Base-by-base conservation (phyloP, 2,888 invertebrate species). In the Tiliacea aurago region DNA sequence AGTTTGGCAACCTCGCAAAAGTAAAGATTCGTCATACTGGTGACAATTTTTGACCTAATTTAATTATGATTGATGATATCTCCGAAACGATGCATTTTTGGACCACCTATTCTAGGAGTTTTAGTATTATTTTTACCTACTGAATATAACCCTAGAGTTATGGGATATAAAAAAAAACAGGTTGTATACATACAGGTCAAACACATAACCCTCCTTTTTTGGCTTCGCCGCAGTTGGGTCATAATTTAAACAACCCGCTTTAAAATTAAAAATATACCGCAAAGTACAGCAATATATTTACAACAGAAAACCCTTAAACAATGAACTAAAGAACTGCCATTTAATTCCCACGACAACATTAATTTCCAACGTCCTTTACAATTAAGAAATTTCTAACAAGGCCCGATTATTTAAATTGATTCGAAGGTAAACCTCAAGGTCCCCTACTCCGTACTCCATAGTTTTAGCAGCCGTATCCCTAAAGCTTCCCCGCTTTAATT, bases 401-500 rank as follows among this genome's bases (percentile, higher is more conserved):
- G 49, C 23, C n/a, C 61, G 61, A 80, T 85, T 84, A 84, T 81
- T 84, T 85, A 72, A 81, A 83, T 78, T 84, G 79, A 85, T 85
- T 85, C 73, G 75, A 76, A 81, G 83, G 73, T 78, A 72, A 33
- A 43, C 23, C 68, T 68, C 37, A 65, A 70, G 73, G 83, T 73
- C 73, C 61, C 71, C 47, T 55, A 73, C 72, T 56, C 65, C 71
- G 56, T 56, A 64, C 72, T 41, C 65, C 69, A 61, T 79, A 85
- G 84, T 85, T 80, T 70, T 71, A 71, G 75, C 69, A 28, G 15
- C 43, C 51, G 28, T 61, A 47, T 80, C 85, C 78, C 84, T 51
- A 62, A 56, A 73, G 85, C 69, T 76, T 37, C 82, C 84, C 84
- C 63, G 67, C 85, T 84, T 85, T 85, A 81, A 85, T 85, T 84